A percentile compares a stretch with the other conserved stretches of the same genome.
These are phyloP conservation scores for Daubentonia madagascariensis DNA, from an alignment of 2,113 vertebrate genomes.

Conservation along the genomic window DNA sequence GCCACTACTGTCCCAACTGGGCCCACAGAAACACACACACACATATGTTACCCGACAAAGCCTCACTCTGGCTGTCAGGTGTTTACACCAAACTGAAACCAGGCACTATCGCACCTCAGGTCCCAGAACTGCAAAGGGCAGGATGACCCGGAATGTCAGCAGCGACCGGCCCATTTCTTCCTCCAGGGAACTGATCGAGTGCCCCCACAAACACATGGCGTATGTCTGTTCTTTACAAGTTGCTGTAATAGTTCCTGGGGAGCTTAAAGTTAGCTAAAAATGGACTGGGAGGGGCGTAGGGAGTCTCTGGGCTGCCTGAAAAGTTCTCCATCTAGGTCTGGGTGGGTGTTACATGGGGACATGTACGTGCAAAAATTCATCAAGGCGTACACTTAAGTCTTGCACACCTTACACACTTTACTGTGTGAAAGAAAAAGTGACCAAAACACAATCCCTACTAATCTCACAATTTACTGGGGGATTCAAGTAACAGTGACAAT, in stretches of 20 bases:
- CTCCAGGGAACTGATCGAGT: background rate
- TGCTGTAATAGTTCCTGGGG: accelerated
- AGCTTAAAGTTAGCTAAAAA: background rate
- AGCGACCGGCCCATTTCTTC: background rate
- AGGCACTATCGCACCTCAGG: background rate
- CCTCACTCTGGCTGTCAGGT: background rate
- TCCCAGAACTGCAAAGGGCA: background rate
- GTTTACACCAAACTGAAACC: background rate
- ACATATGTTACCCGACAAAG: background rate
- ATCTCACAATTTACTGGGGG: background rate
- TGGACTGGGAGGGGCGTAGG: accelerated
- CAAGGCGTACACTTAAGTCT: background rate
- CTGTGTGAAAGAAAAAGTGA: background rate
- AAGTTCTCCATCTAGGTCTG: background rate
- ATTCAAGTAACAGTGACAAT: background rate
- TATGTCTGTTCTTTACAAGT: background rate
- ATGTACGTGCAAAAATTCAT: too few relatives aligned
- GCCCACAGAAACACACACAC: background rate
- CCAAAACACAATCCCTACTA: background rate
- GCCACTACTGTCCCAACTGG: background rate
- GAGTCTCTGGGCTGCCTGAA: background rate
- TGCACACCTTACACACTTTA: background rate
- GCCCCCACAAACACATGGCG: background rate
- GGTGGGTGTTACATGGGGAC: too few relatives aligned
- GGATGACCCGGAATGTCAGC: background rate